Evolutionary conservation across 2,888 invertebrate genomes (phyloP).

Genomic region (Sphaerophoria taeniata): DNA sequence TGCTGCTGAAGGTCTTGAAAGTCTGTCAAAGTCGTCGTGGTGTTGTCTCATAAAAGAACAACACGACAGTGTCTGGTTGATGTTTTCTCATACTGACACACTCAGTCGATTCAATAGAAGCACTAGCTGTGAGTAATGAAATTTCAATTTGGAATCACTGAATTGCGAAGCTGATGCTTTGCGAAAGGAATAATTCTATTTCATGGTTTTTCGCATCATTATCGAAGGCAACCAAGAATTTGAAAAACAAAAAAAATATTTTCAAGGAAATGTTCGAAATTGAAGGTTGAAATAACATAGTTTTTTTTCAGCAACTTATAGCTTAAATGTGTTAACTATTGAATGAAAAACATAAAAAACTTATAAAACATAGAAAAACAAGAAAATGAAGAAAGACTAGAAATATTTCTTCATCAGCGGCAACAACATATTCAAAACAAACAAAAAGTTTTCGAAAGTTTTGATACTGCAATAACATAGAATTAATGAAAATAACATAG

Average conservation of each 20-base stretch:
- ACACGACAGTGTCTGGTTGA: neutral
- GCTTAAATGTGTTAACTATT: neutral
- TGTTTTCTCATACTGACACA: neutral
- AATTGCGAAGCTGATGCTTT: conserved; percentile 62
- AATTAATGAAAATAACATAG: too few relatives aligned
- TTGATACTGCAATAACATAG: too few relatives aligned
- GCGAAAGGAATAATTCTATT: conserved; percentile 71
- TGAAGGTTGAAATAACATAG: neutral
- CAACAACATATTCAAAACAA: too few relatives aligned
- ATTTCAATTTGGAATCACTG: conserved; percentile 71
- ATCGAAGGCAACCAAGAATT: conserved; percentile 41
- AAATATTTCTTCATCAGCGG: too few relatives aligned
- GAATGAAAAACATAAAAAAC: neutral
- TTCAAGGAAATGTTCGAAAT: neutral
- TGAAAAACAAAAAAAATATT: neutral
- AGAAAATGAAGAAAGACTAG: neutral
- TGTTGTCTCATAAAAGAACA: conserved; percentile 2
- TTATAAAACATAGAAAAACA: neutral
- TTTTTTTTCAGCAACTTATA: neutral
- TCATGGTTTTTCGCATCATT: conserved; percentile 73
- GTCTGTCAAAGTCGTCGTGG: conserved; percentile 39
- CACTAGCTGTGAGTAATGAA: conserved; percentile 71
- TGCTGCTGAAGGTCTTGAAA: conserved; percentile 34
- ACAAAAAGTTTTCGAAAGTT: too few relatives aligned
- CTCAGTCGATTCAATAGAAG: conserved; percentile 45